A percentile compares a stretch with the other conserved stretches of the same genome.
These are phyloP conservation scores for Zeus faber DNA, from an alignment of 2,113 vertebrate species.

Conservation along the genomic window DNA sequence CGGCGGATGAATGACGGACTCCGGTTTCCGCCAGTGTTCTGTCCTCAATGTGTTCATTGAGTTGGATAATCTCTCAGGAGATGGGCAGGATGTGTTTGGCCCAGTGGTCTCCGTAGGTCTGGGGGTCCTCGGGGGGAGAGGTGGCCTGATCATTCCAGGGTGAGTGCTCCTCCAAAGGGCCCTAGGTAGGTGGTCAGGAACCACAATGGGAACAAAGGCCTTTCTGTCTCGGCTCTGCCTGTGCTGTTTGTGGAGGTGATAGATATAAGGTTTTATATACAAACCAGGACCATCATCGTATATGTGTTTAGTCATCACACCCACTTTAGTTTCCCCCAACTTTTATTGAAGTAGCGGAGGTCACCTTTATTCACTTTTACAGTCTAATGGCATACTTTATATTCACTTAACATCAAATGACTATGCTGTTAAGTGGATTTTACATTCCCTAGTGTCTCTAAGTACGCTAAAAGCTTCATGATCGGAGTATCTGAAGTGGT, in stretches of 20 bases:
- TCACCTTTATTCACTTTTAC: conserved; percentile 17
- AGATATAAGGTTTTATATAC: conserved; percentile 46
- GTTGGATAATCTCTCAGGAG: conserved; percentile 76
- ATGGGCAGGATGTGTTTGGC: conserved; percentile 75
- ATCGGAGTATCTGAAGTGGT: conserved; percentile 14
- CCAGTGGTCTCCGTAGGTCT: conserved; percentile 53
- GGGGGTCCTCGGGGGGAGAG: conserved; percentile 50
- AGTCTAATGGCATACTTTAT: conserved; percentile 1
- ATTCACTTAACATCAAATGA: conserved; percentile 7
- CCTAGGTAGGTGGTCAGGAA: conserved; percentile 73
- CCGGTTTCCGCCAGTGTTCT: conserved; percentile 63
- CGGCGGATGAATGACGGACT: conserved; percentile 63
- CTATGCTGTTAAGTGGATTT: conserved; percentile 51
- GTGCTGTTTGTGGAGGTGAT: conserved; percentile 54
- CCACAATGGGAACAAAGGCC: conserved; percentile 64
- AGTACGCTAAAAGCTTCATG: conserved; percentile 22
- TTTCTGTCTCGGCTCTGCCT: conserved; percentile 50
- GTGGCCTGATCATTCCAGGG: conserved; percentile 67
- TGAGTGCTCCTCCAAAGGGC: conserved; percentile 63
- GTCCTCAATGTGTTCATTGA: conserved; percentile 72
- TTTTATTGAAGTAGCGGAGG: conserved; percentile 17
- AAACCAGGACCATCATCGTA: conserved; percentile 43
- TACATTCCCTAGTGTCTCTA: conserved; percentile 27
- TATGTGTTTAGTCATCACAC: background rate
- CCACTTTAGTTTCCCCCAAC: too few relatives aligned